Percentiles rank a stretch among this genome's conserved stretches.
Evolutionary conservation across 2,797 vertebrate genomes (phyloP).

Genomic region (Jordanella pulchra): DNA sequence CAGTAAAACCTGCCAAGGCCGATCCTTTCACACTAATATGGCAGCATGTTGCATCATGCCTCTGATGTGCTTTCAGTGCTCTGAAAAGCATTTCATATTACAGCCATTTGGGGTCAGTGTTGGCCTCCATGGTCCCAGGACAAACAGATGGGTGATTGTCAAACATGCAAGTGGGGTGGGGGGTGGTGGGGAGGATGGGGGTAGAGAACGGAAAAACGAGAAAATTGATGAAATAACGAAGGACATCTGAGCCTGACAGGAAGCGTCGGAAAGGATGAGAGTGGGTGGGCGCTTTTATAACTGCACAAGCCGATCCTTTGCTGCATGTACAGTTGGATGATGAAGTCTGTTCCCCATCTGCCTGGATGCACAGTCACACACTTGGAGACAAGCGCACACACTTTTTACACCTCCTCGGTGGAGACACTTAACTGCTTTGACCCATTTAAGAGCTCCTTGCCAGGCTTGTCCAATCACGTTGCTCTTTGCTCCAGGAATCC

Average conservation of each 20-base stretch:
- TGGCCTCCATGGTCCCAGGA: conserved; percentile 54
- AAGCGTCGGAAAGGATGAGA: conserved; percentile 27
- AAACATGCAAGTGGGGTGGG: conserved; percentile 43
- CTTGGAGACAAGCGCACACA: conserved; percentile 16
- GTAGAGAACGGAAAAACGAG: conserved; percentile 43
- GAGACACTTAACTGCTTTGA: conserved; percentile 79
- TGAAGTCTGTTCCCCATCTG: conserved; percentile 26
- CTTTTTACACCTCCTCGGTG: conserved; percentile 48
- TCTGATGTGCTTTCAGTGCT: conserved; percentile 48
- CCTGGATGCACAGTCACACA: conserved; percentile 39
- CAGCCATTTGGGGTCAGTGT: conserved; percentile 76
- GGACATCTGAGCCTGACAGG: conserved; percentile 29
- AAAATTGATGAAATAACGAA: conserved; percentile 48
- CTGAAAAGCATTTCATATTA: conserved; percentile 49
- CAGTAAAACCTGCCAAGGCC: conserved; percentile 18
- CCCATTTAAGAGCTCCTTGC: conserved; percentile 77
- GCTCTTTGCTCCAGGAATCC: conserved; percentile 68
- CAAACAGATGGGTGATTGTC: conserved; percentile 46
- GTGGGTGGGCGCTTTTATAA: conserved; percentile 18
- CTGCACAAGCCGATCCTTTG: conserved; percentile 33
- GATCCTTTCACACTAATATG: conserved; percentile 39
- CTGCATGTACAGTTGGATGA: conserved; percentile 30
- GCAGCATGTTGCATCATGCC: conserved; percentile 63
- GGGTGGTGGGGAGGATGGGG: conserved; percentile 19
- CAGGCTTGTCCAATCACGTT: conserved; percentile 62